Evolutionary conservation across 2,888 invertebrate genomes (phyloP).

Genomic region (Dioctria rufipes): DNA sequence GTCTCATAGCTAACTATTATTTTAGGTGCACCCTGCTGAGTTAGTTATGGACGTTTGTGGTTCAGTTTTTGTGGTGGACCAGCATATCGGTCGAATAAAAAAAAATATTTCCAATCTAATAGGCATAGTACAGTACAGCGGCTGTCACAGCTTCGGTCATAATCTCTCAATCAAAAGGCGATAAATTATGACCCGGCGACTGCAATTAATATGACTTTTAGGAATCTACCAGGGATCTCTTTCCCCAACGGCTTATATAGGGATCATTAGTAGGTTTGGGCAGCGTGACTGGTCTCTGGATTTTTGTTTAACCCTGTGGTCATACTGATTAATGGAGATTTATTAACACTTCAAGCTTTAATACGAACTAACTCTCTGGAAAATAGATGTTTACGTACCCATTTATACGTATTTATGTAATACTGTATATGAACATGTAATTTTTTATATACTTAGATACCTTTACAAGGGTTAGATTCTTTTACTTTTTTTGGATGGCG

Average conservation of each 20-base stretch:
- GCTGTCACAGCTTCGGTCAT: conserved; percentile 31
- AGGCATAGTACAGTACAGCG: not conserved
- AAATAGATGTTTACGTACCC: too few species aligned
- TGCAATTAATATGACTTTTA: conserved; percentile 46
- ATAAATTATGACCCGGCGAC: conserved; percentile 53
- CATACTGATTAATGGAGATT: conserved; percentile 38
- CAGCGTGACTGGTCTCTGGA: conserved; percentile 9
- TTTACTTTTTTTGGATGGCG: too few species aligned
- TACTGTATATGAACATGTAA: too few species aligned
- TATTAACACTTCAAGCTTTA: conserved; percentile 29
- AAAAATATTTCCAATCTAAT: conserved; percentile 35
- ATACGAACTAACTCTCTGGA: too few species aligned
- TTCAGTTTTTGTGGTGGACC: conserved; percentile 5
- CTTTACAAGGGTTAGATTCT: too few species aligned
- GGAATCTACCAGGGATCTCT: conserved; percentile 18
- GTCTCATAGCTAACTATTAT: not conserved
- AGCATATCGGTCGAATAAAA: conserved; percentile 15
- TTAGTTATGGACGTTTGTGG: not conserved
- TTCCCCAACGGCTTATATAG: conserved; percentile 26
- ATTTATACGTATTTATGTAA: too few species aligned
- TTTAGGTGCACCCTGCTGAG: conserved; percentile 2
- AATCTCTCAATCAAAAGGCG: conserved; percentile 55
- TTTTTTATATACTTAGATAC: too few species aligned
- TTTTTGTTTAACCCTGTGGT: conserved; percentile 14
- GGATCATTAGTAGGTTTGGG: conserved; percentile 44